Evolutionary conservation across 2,888 invertebrate species (phyloP), one percentile per base, ranked within the genome.

Genomic region (Spodoptera littoralis): DNA sequence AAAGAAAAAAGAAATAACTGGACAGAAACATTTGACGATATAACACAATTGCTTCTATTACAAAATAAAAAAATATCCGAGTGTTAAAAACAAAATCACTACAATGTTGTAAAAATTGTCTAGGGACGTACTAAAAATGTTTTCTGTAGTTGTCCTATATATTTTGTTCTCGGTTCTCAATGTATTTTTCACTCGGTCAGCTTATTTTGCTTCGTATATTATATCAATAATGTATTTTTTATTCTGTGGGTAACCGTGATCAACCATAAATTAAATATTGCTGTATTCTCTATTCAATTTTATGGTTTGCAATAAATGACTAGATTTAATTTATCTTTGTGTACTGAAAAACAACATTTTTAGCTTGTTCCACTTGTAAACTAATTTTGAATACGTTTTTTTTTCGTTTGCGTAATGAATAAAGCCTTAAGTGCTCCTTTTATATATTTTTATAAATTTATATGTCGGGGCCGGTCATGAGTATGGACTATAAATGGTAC

Each of bases 221-320:
- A 65, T 75, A 75, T 72, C 71, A 75, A 72, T 72, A 60, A 75
- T 24, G 44, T 18, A 18, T 52, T 68, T 72, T 64, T 64, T 75
- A 56, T 12, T 60, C 59, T 48, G 45, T 51, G 44, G 57, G 48
- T 43, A 69, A 59, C 49, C 70, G 42, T 53, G 44, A 57, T 41
- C 60, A 36, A 45, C 59, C 1, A 60, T 75, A 64, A 69, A 74
- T 69, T 59, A 44, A 63, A 52, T 36, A 44, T 13, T 44, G 22
- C 55, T 47, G 1, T 24, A 45, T 36, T 74, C 54, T 42, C 52
- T 36, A 36, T 36, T 36, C 2, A 36, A 36, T 36, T 61, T 57
- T 54, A 46, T 45, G 44, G 50, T 43, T 9, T 11, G 36, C 13
- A n/a, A 11, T 52, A 43, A 70, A n/a, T 41, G 46, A 46, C 6